Percentiles rank a stretch among this genome's conserved stretches.
phyloP scores from a whole-genome alignment of 2,113 vertebrate species.

The Galbula dea region DNA sequence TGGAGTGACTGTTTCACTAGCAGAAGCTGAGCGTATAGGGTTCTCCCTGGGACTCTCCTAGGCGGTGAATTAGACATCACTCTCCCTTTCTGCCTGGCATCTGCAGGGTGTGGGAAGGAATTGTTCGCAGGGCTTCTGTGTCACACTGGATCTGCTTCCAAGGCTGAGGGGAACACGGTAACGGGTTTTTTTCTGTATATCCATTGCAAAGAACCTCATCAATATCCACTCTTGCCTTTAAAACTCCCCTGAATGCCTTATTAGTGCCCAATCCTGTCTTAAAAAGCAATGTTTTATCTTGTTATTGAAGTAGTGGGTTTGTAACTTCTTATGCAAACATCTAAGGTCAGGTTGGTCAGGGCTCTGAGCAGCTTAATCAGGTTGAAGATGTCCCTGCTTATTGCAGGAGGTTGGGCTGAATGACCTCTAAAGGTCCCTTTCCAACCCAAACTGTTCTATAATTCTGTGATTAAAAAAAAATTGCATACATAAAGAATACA shows the following conservation, averaged over 20 bases:
- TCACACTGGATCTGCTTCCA: neutral
- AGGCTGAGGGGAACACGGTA: neutral
- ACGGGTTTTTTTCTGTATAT: neutral
- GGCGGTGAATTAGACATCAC: neutral
- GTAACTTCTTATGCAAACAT: neutral
- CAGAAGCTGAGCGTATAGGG: neutral
- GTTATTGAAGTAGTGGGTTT: neutral
- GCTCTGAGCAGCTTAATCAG: neutral
- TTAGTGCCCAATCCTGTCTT: neutral
- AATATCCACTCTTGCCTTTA: neutral
- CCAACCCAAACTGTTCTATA: neutral
- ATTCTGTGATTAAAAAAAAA: neutral
- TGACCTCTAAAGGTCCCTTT: neutral
- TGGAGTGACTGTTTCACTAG: neutral
- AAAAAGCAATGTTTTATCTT: neutral
- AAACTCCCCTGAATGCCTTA: neutral
- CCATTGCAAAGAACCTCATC: neutral
- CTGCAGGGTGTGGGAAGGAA: neutral
- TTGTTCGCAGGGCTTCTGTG: neutral
- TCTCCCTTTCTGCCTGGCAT: neutral
- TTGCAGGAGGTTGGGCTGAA: neutral
- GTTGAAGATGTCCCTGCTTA: neutral
- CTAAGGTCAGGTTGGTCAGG: fast-evolving
- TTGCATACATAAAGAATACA: neutral
- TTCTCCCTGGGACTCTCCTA: neutral